phyloP scores from a whole-genome alignment of 2,797 vertebrate genomes.

The Rhinoraja longicauda region DNA sequence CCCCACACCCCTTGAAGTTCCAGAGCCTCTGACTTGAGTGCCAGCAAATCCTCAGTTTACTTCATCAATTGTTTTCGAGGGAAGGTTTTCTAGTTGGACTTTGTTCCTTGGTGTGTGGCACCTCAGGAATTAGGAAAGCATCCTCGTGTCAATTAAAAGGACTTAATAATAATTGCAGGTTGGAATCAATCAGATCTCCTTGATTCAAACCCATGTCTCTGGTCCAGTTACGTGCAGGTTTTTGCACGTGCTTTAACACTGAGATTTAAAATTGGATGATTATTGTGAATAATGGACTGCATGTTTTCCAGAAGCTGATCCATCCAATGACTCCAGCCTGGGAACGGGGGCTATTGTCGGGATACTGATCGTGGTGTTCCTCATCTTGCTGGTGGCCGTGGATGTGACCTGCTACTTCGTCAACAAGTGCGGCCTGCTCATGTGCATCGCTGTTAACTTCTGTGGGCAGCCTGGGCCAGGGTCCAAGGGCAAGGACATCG shows the following conservation, averaged over 20 bases:
- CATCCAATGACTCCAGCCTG: slow-evolving; percentile 68
- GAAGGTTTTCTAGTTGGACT: background rate
- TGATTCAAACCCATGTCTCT: too few species aligned
- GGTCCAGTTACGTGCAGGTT: background rate
- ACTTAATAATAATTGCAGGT: too few species aligned
- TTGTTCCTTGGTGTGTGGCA: background rate
- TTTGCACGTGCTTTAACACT: too few species aligned
- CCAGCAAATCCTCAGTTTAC: background rate
- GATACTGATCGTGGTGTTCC: slow-evolving; percentile 82
- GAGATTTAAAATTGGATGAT: background rate
- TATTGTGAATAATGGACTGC: slow-evolving; percentile 31
- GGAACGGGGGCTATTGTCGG: slow-evolving; percentile 84
- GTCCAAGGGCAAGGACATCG: slow-evolving; percentile 84
- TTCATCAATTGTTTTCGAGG: background rate
- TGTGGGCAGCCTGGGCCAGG: slow-evolving; percentile 83
- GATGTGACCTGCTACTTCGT: slow-evolving; percentile 95
- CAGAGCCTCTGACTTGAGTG: background rate
- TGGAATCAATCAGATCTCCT: background rate
- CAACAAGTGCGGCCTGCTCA: slow-evolving; percentile 95
- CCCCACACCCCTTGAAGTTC: background rate
- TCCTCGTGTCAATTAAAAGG: background rate
- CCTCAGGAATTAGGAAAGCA: background rate
- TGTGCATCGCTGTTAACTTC: slow-evolving; percentile 94
- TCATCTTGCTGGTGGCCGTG: slow-evolving; percentile 83
- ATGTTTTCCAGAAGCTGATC: slow-evolving; percentile 61